phyloP scores from a whole-genome alignment of 1,140 invertebrate species.

The Oryctes rhinoceros region DNA sequence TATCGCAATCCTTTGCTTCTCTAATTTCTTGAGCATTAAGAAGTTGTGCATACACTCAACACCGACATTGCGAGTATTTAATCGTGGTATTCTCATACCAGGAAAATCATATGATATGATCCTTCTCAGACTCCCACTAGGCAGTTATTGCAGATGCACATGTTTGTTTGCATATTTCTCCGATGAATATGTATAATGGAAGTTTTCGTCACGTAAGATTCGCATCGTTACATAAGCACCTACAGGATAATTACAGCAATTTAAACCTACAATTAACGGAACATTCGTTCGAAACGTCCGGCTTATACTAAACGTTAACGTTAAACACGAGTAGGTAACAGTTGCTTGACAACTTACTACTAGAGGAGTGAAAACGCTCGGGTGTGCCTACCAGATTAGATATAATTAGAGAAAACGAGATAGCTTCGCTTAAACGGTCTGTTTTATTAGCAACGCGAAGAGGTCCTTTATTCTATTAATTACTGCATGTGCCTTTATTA shows the following conservation, averaged over 20 bases:
- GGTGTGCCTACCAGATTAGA: slow-evolving; percentile 15
- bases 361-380: background rate
- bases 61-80: too few relatives aligned
- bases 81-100: too few relatives aligned
- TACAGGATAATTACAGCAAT: background rate
- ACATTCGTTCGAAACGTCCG: background rate
- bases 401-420: slow-evolving; percentile 33
- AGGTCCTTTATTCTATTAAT: slow-evolving; percentile 31
- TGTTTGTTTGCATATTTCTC: too few relatives aligned
- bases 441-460: slow-evolving; percentile 25
- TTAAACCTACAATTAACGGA: slow-evolving; percentile 1
- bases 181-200: too few relatives aligned
- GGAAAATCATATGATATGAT: too few relatives aligned
- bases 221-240: background rate
- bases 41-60: too few relatives aligned
- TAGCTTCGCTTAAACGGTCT: slow-evolving; percentile 27
- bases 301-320: slow-evolving; percentile 18
- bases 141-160: too few relatives aligned
- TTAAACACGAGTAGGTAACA: slow-evolving; percentile 23
- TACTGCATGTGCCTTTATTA: slow-evolving; percentile 18
- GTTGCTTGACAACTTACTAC: slow-evolving; percentile 31
- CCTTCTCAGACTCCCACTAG: too few relatives aligned
- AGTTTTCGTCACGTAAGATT: background rate
- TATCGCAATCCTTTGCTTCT: too few relatives aligned
- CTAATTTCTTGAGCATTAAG: too few relatives aligned